Percentiles rank a stretch among this genome's conserved stretches.
Conservation (phyloP, 1,140 invertebrate species). For the Cydia splendana region DNA sequence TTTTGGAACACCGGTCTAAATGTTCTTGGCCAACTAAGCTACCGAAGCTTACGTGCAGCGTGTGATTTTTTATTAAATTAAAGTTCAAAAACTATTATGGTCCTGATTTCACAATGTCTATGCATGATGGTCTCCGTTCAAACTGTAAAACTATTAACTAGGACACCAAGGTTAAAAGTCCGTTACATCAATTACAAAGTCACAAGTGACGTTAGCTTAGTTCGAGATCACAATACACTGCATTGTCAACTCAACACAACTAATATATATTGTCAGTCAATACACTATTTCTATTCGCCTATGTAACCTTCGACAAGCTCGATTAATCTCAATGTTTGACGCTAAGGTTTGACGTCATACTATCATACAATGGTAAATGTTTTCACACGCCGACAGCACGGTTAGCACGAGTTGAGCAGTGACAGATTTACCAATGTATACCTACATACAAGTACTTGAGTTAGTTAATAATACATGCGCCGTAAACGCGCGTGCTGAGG, state of each 20-base stretch:
- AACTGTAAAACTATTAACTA: not conserved
- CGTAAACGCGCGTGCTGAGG: no score
- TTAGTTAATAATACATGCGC: no score
- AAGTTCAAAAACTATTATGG: no score
- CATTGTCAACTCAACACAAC: not conserved
- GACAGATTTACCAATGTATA: no score
- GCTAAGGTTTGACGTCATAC: not conserved
- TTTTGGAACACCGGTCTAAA: no score
- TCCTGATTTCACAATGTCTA: not conserved
- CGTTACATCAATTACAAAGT: no score
- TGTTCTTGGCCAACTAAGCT: no score
- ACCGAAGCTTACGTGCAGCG: no score
- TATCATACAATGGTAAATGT: not conserved
- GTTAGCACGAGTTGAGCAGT: no score
- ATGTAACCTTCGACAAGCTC: constrained; percentile 11
- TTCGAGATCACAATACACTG: not conserved
- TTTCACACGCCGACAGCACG: no score
- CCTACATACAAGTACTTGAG: no score
- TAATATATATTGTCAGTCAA: not conserved
- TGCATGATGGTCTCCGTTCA: not conserved
- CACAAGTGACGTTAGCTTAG: not conserved
- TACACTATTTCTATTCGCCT: not conserved
- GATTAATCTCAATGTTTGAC: not conserved
- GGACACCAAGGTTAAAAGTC: not conserved
- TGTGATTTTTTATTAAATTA: no score